phyloP scores from a whole-genome alignment of 2,113 vertebrate species.

The Brachyhypopomus gauderio region DNA sequence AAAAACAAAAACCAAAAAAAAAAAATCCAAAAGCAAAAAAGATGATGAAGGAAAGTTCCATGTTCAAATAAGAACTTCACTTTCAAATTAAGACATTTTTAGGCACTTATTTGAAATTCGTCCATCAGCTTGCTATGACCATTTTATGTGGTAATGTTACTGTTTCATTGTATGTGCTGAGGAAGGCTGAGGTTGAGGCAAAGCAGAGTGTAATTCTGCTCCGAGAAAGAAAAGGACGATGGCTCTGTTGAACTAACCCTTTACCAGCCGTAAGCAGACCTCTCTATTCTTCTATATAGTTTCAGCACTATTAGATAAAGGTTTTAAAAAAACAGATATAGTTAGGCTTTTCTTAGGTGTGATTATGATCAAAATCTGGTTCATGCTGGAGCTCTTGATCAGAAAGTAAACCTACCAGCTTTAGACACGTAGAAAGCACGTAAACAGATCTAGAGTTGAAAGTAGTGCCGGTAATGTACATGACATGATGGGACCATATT shows the following conservation, averaged over 20 bases:
- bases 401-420: constrained; percentile 4
- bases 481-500: neutral
- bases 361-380: constrained; percentile 14
- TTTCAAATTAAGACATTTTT: constrained; percentile 66
- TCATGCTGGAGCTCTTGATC: neutral
- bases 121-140: constrained; percentile 71
- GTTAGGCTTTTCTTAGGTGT: neutral
- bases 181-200: constrained; percentile 64
- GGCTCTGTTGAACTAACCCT: neutral
- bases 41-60: constrained; percentile 75
- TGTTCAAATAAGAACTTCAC: constrained; percentile 62
- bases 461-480: neutral
- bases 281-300: neutral
- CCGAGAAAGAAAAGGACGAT: neutral
- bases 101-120: constrained; percentile 74
- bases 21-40: constrained; percentile 74
- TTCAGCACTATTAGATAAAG: neutral
- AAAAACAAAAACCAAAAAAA: constrained; percentile 63
- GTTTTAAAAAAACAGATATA: neutral
- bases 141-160: constrained; percentile 67
- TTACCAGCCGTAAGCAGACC: neutral
- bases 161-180: constrained; percentile 62
- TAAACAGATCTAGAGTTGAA: neutral
- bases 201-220: constrained; percentile 60
- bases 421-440: neutral